Evolutionary conservation across 2,113 vertebrate species (phyloP), one percentile per base, ranked within the genome.

Genomic region (Sinosuthora webbiana): DNA sequence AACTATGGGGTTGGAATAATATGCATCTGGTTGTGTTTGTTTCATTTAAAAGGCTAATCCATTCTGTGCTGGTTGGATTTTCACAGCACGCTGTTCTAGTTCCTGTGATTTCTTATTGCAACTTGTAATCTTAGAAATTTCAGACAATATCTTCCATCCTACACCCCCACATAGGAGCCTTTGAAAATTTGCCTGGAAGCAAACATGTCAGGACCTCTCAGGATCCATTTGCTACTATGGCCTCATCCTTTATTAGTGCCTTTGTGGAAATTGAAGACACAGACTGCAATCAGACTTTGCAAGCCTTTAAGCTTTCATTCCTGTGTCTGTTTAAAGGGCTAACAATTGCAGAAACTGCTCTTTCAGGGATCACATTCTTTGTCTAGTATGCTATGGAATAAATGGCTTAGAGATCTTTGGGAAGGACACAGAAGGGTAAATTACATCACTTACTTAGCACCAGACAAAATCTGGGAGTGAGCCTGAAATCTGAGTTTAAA

Each of bases 41-140:
- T 93, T 81, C 47, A 69, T 83, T 93, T 82, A 42, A 92, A 77
- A 79, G 42, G 56, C 74, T 93, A 71, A 91, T 91, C 50, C 59
- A 53, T 85, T 70, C 44, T 19, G 14, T 37, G 47, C 44, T 64
- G 6, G 8, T 37, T 93, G 78, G 35, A 80, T 63, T 74, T 90
- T 27, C 23, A 44, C 17, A 77, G 27, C 2, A 0, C 44, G 33
- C 30, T 59, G 10, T 56, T 91, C 44, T 73, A 52, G 22, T 52
- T 90, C 42, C 35, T 87, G 8, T 70, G 57, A 83, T 90, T 90
- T 83, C 28, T 22, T 39, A 27, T 22, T 82, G 52, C 33, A 55
- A 3, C 28, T 82, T 76, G 23, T 56, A 69, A 77, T 79, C 71
- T 80, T 50, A 23, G 30, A 35, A 31, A 9, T 83, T 92, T 88